Evolutionary conservation across 2,888 invertebrate genomes (phyloP), one percentile per base, ranked within the genome.

Genomic region (Petrolisthes manimaculis): DNA sequence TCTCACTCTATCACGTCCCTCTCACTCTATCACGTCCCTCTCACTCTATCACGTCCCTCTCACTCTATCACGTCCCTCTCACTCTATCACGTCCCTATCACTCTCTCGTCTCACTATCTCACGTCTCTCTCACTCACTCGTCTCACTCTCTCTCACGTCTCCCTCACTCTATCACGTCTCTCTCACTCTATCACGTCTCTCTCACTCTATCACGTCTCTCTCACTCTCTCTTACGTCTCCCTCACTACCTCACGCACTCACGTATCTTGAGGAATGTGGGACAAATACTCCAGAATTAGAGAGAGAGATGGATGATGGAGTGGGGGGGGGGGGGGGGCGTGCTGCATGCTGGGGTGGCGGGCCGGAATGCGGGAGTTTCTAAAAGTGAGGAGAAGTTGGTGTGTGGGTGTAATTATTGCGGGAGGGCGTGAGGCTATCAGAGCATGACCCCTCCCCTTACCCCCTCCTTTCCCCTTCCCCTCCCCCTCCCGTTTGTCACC

Each of bases 281-380:
- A 37, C 37, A 37, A 37, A 37, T 37, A 37, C 37, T 18, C 37
- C 21, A 84, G 55, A 55, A 51, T 53, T 53, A 61, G 69, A 84
- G 84, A 61, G 84, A 74, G 84, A 84, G 84, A 74, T 21, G 61
- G 61, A 81, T 56, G 21, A 61, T 21, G 61, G 21, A 51, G 61
- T 24, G 80, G 56, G 56, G 61, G 61, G 51, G 80, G 80, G 24
- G 21, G 61, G 14, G 81, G 51, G n/a, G 69, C 4, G n/a, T 51
- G n/a, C 6, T 14, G 67, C 12, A 67, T 67, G 78, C 8, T 53
- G 78, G 14, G 78, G 78, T 18, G 37, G 9, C 9, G 74, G 37
- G n/a, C 37, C 69, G 69, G 78, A 53, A n/a, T 77, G 77, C 55
- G 78, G 53, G 54, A n/a, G 54, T 54, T 53, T 78, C 54, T 78